phyloP scores from a whole-genome alignment of 2,888 invertebrate genomes.

The Amiota minor region DNA sequence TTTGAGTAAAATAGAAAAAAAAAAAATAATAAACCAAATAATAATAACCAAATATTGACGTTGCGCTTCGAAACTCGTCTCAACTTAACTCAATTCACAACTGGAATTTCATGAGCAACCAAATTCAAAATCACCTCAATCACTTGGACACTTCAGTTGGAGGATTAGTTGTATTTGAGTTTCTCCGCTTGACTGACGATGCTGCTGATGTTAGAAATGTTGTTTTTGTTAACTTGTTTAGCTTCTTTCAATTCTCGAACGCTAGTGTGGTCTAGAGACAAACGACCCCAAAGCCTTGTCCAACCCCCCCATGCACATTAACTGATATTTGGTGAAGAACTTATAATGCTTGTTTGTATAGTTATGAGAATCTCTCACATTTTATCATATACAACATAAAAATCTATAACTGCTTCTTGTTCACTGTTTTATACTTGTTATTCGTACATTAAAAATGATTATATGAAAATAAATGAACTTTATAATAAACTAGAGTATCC shows the following conservation, averaged over 20 bases:
- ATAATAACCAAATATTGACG: conserved; percentile 61
- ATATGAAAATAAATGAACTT: conserved; percentile 68
- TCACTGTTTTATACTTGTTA: conserved; percentile 29
- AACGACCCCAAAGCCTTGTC: too few relatives aligned
- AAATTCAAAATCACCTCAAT: conserved; percentile 68
- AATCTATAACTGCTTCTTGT: neutral
- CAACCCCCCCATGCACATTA: too few relatives aligned
- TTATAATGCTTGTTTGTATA: neutral
- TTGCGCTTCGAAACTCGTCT: conserved; percentile 52
- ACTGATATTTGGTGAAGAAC: neutral
- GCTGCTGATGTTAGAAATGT: neutral
- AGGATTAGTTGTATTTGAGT: conserved; percentile 73
- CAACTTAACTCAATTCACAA: neutral
- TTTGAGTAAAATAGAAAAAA: neutral
- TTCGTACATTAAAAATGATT: conserved; percentile 55
- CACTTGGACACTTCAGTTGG: conserved; percentile 71
- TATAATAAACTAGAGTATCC: conserved; percentile 41
- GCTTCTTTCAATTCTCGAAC: neutral
- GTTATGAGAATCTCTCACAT: neutral
- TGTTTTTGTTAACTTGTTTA: conserved; percentile 21
- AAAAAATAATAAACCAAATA: neutral
- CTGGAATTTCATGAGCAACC: conserved; percentile 37
- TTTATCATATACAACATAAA: too few relatives aligned
- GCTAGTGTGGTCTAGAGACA: conserved; percentile 9
- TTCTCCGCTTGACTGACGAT: conserved; percentile 64